Evolutionary conservation across 2,113 vertebrate species (phyloP).

Genomic region (Phycodurus eques): DNA sequence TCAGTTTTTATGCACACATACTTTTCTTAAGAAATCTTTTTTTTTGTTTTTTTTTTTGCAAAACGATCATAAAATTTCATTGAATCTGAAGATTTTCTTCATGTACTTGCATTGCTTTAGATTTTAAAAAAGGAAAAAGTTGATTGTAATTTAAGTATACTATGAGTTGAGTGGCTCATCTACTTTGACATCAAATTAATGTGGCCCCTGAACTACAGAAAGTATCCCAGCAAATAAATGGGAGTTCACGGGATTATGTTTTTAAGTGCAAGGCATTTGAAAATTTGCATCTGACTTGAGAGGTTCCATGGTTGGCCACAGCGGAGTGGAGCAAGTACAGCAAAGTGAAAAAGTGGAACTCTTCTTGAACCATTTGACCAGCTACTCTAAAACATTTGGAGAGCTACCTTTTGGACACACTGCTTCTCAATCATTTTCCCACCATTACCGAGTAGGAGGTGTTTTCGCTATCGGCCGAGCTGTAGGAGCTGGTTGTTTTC

Average conservation of each 20-base stretch:
- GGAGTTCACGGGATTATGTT: not conserved
- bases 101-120: no score
- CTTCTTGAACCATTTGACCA: not conserved
- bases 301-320: not conserved
- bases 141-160: no score
- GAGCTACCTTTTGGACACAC: not conserved
- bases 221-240: no score
- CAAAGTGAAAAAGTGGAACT: not conserved
- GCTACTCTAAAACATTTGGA: not conserved
- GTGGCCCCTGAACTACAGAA: no score
- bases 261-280: not conserved
- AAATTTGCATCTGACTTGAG: not conserved
- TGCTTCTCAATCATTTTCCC: conserved; percentile 23
- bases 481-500: conserved; percentile 50
- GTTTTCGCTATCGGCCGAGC: conserved; percentile 73
- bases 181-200: no score
- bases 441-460: conserved; percentile 72
- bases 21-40: no score
- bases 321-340: not conserved
- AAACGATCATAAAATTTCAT: no score
- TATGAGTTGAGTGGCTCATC: no score
- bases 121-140: no score
- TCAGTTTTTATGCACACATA: no score
- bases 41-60: no score
- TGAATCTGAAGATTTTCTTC: no score